phyloP scores from a whole-genome alignment of 2,797 vertebrate genomes.

The Morus bassanus region DNA sequence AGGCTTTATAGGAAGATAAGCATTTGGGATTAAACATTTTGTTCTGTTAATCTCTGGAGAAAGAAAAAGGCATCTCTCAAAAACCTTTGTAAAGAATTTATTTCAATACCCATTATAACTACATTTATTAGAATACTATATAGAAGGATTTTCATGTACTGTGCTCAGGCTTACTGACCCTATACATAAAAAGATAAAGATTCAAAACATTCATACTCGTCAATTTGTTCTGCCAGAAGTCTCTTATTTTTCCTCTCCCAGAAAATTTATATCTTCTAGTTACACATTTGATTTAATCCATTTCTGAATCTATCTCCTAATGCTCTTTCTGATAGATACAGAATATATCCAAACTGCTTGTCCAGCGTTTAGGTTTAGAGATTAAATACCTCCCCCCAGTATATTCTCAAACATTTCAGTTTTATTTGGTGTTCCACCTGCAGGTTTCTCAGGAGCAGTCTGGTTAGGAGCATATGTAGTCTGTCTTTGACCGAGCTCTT shows the following conservation, averaged over 20 bases:
- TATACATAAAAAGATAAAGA: not conserved
- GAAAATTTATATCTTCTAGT: not conserved
- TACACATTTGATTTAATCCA: not conserved
- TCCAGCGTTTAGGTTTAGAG: not conserved
- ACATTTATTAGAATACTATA: not conserved
- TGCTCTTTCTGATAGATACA: not conserved
- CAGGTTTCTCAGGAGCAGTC: not conserved
- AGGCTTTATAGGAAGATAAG: not conserved
- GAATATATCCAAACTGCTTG: not conserved
- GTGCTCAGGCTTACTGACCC: not conserved
- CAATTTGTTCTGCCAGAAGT: not conserved
- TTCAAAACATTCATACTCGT: not conserved
- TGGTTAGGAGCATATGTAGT: not conserved
- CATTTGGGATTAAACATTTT: not conserved
- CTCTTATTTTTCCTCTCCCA: not conserved
- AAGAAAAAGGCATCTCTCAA: not conserved
- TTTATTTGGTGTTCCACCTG: not conserved
- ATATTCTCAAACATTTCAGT: not conserved
- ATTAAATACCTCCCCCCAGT: not conserved
- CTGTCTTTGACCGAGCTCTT: not conserved
- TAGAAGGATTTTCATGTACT: not conserved
- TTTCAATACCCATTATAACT: not conserved
- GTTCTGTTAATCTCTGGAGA: not conserved
- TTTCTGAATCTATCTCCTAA: not conserved
- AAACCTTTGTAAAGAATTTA: not conserved